Base-by-base conservation (phyloP, 2,888 invertebrate genomes). In the Drosophila demipolita region DNA sequence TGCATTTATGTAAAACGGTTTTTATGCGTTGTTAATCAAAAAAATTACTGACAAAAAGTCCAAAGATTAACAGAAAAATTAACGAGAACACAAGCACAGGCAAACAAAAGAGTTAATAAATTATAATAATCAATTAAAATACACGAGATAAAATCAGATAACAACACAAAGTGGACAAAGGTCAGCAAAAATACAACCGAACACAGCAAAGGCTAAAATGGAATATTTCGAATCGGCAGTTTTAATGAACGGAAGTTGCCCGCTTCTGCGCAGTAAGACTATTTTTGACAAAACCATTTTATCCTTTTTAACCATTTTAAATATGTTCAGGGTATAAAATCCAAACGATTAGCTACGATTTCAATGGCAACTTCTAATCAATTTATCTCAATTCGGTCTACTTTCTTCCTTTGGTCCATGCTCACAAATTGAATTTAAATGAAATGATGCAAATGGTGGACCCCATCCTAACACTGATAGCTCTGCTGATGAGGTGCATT, bases 351-450 rank as follows among this genome's bases (percentile, higher is more conserved):
- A 68, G 12, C 54, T 66, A 17, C 49, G 23, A 64, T 49, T 80
- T 62, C 11, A 38, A 38, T 17, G 32, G 23, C 33, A 62, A 52
- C 5, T 54, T 61, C 20, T 1, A 12, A 12, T 20, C 48, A 65
- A 65, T 73, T 55, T 59, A 36, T 67, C 17, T 49, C 45, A 45
- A 66, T 33, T n/a, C 1, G 20, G 29, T 62, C n/a, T 58, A 35
- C 35, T 59, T 63, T 12, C 68, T 20, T 71, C 1, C 66, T 20
- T 26, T 45, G 9, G 8, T 4, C 1, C 58, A 54, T 36, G 61
- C 69, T 8, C 77, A 61, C 38, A 32, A 82, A 17, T 32, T 35
- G 15, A 73, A 80, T 64, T 4, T 55, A n/a, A 8, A 29, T 8
- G 60, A 38, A 1, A 3, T 74, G 7, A 33, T 53, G 6, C 62